A percentile compares a stretch with the other conserved stretches of the same genome.
Evolutionary conservation across 2,888 invertebrate genomes (phyloP).

Genomic region (Agrotis puta): DNA sequence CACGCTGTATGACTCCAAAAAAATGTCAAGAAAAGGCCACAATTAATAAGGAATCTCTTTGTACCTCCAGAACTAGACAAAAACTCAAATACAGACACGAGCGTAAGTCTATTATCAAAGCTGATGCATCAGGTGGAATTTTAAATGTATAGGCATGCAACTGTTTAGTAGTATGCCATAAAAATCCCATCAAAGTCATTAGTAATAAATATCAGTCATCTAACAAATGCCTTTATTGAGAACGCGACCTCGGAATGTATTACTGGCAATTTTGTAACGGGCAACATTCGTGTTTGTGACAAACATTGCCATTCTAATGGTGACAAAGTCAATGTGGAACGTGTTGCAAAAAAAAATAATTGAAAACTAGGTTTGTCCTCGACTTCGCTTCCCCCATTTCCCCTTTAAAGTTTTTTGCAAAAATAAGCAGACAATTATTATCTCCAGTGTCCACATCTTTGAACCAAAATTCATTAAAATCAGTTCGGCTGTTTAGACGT

Average conservation of each 20-base stretch:
- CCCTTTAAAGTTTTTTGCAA: too few species aligned
- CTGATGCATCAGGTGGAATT: constrained; percentile 26
- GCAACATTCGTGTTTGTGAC: constrained; percentile 42
- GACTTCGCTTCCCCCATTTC: too few species aligned
- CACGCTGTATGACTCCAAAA: constrained; percentile 31
- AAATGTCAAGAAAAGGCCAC: constrained; percentile 22
- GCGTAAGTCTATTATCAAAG: constrained; percentile 6
- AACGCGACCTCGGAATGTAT: constrained; percentile 66
- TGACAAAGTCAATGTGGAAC: constrained; percentile 15
- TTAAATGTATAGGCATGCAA: constrained; percentile 34
- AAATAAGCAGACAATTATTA: too few species aligned
- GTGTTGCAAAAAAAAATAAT: not conserved
- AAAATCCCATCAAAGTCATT: constrained; percentile 63
- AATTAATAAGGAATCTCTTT: constrained; percentile 27
- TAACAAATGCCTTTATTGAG: constrained; percentile 65
- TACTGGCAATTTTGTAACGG: constrained; percentile 61
- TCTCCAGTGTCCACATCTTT: too few species aligned
- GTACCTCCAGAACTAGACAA: constrained; percentile 18
- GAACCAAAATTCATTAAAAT: too few species aligned
- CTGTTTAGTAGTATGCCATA: constrained; percentile 52
- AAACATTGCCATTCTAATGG: constrained; percentile 28
- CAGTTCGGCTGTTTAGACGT: too few species aligned
- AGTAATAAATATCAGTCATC: constrained; percentile 64
- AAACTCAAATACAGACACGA: constrained; percentile 32
- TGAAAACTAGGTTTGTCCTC: too few species aligned